phyloP scores from a whole-genome alignment of 1,140 invertebrate species.

The Leptinotarsa defecta region DNA sequence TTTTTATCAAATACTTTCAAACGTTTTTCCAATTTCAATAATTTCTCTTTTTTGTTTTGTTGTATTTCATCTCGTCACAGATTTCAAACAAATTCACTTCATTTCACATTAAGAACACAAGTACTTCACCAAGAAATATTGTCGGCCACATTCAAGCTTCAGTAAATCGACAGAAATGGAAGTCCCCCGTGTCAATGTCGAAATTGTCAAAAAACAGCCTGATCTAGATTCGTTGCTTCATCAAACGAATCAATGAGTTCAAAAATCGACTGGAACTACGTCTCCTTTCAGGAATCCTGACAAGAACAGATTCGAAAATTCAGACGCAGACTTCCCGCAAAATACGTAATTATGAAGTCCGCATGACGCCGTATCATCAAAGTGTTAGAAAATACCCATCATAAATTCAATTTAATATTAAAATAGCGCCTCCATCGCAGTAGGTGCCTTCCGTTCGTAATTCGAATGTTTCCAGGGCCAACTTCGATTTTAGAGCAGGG shows the following conservation, averaged over 20 bases:
- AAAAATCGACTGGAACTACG: not conserved
- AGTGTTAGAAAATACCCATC: conserved; percentile 46
- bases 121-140: no score
- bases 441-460: conserved; percentile 34
- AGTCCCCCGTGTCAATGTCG: no score
- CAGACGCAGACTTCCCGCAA: conserved; percentile 28
- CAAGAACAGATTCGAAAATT: conserved; percentile 19
- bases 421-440: conserved; percentile 42
- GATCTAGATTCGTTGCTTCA: not conserved
- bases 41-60: no score
- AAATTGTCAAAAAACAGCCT: no score
- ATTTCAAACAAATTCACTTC: no score
- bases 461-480: conserved; percentile 29
- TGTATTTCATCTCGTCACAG: no score
- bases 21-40: no score
- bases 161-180: no score
- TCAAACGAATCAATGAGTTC: not conserved
- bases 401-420: conserved; percentile 48
- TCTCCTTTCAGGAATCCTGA: conserved; percentile 16
- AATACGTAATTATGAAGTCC: conserved; percentile 47
- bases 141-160: no score
- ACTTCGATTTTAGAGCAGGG: conserved; percentile 37
- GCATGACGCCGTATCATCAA: conserved; percentile 45
- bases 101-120: no score
- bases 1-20: no score